Percentiles rank a stretch among this genome's conserved stretches.
phyloP scores from a whole-genome alignment of 2,888 invertebrate genomes.

The Isotomurus palustris region DNA sequence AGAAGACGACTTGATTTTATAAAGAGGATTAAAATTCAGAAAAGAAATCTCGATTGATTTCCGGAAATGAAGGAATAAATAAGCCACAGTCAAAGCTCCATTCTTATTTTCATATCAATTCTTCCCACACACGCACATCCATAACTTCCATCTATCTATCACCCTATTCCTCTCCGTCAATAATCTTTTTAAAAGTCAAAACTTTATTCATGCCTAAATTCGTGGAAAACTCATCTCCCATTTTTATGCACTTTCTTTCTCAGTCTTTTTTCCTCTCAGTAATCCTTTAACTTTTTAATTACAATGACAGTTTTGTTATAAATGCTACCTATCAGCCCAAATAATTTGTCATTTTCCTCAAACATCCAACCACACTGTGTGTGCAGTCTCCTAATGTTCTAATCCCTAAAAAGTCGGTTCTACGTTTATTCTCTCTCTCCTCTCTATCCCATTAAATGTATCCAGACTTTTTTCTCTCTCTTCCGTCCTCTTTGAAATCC shows the following conservation, averaged over 20 bases:
- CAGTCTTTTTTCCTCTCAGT: slow-evolving; percentile 1
- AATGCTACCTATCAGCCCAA: slow-evolving; percentile 24
- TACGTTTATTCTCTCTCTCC: no score
- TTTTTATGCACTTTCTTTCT: no score
- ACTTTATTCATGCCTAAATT: no score
- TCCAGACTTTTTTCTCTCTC: no score
- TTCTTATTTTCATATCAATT: not conserved
- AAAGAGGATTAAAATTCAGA: slow-evolving; percentile 14
- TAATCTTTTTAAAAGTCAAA: no score
- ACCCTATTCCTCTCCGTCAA: not conserved
- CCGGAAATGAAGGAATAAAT: slow-evolving; percentile 9
- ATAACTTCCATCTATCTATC: not conserved
- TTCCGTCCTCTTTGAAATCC: no score
- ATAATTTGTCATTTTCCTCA: slow-evolving; percentile 47
- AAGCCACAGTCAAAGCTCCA: not conserved
- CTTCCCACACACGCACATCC: not conserved
- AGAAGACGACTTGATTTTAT: slow-evolving; percentile 5
- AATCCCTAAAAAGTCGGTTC: no score
- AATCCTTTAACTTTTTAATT: slow-evolving; percentile 35
- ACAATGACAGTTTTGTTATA: slow-evolving; percentile 38
- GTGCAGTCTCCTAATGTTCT: no score
- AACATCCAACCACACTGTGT: no score
- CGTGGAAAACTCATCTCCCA: slow-evolving; percentile 3
- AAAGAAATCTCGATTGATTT: slow-evolving; percentile 7
- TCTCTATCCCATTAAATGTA: no score